Percentiles rank a stretch among this genome's conserved stretches.
phyloP scores from a whole-genome alignment of 1,140 invertebrate species.

The Drosophila rhopaloa region DNA sequence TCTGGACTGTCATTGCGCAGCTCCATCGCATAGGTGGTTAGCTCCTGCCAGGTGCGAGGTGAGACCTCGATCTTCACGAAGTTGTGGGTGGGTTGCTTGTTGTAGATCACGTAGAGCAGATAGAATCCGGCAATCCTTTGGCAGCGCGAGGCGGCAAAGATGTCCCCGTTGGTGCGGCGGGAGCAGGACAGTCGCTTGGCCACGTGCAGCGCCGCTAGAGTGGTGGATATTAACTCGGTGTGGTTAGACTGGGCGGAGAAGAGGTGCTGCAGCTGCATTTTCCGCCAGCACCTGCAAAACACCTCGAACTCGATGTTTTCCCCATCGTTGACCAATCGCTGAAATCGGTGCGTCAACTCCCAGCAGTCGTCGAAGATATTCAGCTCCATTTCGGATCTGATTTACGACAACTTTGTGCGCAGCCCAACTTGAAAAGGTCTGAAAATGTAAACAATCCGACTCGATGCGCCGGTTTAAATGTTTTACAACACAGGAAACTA shows the following conservation, averaged over 20 bases:
- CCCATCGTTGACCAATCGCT: conserved; percentile 17
- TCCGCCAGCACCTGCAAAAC: conserved; percentile 64
- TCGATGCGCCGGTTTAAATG: neutral
- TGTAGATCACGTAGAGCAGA: conserved; percentile 68
- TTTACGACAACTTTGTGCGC: neutral
- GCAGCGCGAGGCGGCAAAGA: conserved; percentile 24
- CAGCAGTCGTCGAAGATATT: conserved; percentile 60
- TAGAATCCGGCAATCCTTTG: conserved; percentile 64
- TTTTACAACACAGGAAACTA: neutral
- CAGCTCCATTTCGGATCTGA: conserved; percentile 39
- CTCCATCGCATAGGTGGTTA: conserved; percentile 42
- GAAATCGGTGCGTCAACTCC: conserved; percentile 49
- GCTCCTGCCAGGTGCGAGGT: conserved; percentile 50
- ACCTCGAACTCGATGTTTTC: conserved; percentile 44
- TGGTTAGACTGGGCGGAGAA: conserved; percentile 63
- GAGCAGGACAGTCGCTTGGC: conserved; percentile 63
- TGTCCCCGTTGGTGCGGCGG: conserved; percentile 48
- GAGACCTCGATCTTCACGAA: conserved; percentile 69
- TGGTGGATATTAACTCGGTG: conserved; percentile 71
- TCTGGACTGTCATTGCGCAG: conserved; percentile 5
- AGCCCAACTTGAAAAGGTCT: neutral
- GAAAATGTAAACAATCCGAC: conserved; percentile 21
- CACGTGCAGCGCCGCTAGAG: conserved; percentile 59
- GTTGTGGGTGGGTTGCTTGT: conserved; percentile 74
- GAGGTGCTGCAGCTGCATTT: conserved; percentile 63